phyloP scores from a whole-genome alignment of 2,888 invertebrate genomes.

The Platycheirus rosarum region DNA sequence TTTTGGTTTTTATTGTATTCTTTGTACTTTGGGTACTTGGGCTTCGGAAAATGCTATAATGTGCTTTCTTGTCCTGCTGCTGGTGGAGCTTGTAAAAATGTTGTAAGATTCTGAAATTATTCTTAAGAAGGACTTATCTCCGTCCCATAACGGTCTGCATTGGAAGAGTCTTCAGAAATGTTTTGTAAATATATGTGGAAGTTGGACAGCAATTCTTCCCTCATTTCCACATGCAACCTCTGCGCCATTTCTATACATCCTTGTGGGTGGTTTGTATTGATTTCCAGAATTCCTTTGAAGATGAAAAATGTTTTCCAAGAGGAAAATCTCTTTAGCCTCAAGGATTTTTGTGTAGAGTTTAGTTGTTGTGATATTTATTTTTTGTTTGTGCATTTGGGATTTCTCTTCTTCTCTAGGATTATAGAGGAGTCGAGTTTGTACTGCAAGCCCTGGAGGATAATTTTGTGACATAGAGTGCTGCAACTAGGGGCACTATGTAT shows the following conservation, averaged over 20 bases:
- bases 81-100: slow-evolving; percentile 66
- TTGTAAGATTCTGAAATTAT: slow-evolving; percentile 68
- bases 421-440: slow-evolving; percentile 9
- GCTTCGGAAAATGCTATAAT: slow-evolving; percentile 12
- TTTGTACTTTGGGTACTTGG: slow-evolving; percentile 8
- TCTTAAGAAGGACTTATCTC: slow-evolving; percentile 48
- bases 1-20: slow-evolving; percentile 69
- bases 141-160: background rate
- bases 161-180: slow-evolving; percentile 17
- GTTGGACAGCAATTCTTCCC: slow-evolving; percentile 40
- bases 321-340: slow-evolving; percentile 43
- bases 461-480: slow-evolving; percentile 54
- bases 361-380: slow-evolving; percentile 27
- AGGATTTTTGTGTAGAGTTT: slow-evolving; percentile 53
- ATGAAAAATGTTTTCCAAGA: slow-evolving; percentile 43
- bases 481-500: background rate
- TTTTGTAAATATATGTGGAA: slow-evolving; percentile 9
- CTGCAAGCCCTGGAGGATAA: slow-evolving; percentile 35
- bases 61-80: slow-evolving; percentile 12
- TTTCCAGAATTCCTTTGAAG: slow-evolving; percentile 69
- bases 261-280: slow-evolving; percentile 54
- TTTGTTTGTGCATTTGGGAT: slow-evolving; percentile 39
- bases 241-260: background rate
- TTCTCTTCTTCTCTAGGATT: slow-evolving; percentile 21
- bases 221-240: background rate